Percentiles rank a stretch among this genome's conserved stretches.
Evolutionary conservation across 1,140 invertebrate genomes (phyloP).

Genomic region (Lepidurus arcticus): DNA sequence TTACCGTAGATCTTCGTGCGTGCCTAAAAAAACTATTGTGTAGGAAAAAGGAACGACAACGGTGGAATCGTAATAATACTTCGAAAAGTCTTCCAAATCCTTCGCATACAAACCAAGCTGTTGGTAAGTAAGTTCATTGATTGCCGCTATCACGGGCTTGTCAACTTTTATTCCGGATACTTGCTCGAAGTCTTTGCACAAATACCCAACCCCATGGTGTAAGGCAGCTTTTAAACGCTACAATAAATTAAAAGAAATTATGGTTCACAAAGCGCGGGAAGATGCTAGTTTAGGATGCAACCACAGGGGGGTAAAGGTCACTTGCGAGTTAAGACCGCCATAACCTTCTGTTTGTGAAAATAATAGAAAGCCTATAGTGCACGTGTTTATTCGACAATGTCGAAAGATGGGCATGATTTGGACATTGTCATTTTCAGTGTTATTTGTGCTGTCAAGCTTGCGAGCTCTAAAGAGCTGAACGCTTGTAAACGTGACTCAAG

Average conservation of each 20-base stretch:
- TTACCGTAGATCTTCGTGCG: constrained; percentile 50
- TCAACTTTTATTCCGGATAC: constrained; percentile 45
- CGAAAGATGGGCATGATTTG: too few relatives aligned
- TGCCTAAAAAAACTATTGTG: constrained; percentile 46
- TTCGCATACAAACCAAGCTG: constrained; percentile 47
- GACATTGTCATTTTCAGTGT: too few relatives aligned
- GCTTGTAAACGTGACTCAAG: too few relatives aligned
- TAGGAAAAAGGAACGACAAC: background rate
- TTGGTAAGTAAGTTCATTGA: constrained; percentile 49
- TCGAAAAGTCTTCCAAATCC: constrained; percentile 53
- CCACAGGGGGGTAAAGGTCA: too few relatives aligned
- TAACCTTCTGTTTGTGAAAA: too few relatives aligned
- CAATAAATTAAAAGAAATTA: background rate
- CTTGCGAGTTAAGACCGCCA: too few relatives aligned
- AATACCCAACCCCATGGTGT: constrained; percentile 45
- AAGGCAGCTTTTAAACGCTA: constrained; percentile 39
- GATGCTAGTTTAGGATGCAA: too few relatives aligned
- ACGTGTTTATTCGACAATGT: too few relatives aligned
- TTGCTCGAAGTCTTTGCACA: constrained; percentile 47
- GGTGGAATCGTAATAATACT: constrained; percentile 43
- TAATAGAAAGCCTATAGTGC: too few relatives aligned
- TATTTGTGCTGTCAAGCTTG: too few relatives aligned
- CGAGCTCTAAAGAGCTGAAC: too few relatives aligned
- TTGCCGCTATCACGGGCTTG: constrained; percentile 47
- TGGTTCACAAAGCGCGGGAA: too few relatives aligned